Conservation (phyloP, 2,888 invertebrate species). For the Standfussiana lucernea region DNA sequence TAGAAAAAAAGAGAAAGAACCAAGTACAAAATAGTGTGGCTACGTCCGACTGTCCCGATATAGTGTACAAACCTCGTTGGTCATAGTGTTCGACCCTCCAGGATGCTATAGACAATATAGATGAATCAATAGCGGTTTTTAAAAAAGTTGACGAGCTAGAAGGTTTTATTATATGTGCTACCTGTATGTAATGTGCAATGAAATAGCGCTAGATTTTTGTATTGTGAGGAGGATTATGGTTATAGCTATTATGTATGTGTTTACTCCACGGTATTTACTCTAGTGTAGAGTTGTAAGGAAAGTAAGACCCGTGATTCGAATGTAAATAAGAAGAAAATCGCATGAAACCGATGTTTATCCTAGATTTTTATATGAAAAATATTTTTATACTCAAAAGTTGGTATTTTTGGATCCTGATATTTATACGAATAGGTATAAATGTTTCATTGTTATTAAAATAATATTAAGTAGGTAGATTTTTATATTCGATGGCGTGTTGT, state of each 20-base stretch:
- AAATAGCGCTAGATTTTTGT: constrained; percentile 67
- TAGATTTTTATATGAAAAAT: constrained; percentile 51
- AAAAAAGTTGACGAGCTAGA: constrained; percentile 64
- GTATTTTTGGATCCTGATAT: constrained; percentile 40
- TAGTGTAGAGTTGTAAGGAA: constrained; percentile 57
- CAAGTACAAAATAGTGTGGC: constrained; percentile 69
- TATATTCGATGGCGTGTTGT: constrained; percentile 48
- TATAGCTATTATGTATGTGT: constrained; percentile 50
- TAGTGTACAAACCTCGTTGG: constrained; percentile 65
- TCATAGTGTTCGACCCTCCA: constrained; percentile 61
- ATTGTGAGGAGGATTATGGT: constrained; percentile 33
- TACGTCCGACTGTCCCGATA: constrained; percentile 61
- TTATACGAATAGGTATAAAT: constrained; percentile 65
- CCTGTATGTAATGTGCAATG: constrained; percentile 63
- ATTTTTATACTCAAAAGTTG: constrained; percentile 48
- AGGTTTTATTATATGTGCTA: constrained; percentile 62
- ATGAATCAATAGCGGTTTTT: constrained; percentile 57
- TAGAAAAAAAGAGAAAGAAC: constrained; percentile 74
- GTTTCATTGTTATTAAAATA: constrained; percentile 58
- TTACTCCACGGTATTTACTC: constrained; percentile 43
- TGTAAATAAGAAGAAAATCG: constrained; percentile 63
- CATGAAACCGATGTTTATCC: constrained; percentile 64
- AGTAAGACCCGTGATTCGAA: constrained; percentile 28
- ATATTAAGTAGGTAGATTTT: constrained; percentile 61
- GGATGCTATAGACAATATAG: constrained; percentile 71